Conservation (phyloP, 2,888 invertebrate species). For the Timema podura region DNA sequence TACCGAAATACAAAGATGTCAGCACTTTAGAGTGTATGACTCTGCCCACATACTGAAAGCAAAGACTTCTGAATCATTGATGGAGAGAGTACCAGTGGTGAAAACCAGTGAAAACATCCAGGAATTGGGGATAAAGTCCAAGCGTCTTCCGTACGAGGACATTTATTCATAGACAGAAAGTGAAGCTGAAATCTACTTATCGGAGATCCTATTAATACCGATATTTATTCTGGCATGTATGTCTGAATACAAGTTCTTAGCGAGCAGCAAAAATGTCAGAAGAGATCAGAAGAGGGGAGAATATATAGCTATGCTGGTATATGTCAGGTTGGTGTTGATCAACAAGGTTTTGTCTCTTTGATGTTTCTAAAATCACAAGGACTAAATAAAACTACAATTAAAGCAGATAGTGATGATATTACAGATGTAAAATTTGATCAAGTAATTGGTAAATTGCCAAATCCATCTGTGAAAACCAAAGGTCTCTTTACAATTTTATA, state of each 20-base stretch:
- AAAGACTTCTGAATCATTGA: conserved; percentile 10
- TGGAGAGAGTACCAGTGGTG: background rate
- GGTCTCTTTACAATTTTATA: conserved; percentile 1
- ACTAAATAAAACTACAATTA: background rate
- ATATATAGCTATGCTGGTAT: background rate
- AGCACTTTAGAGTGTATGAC: background rate
- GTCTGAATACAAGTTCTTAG: background rate
- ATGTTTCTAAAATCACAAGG: conserved; percentile 6
- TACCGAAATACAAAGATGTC: background rate
- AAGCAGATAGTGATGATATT: background rate
- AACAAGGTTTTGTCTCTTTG: background rate
- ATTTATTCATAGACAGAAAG: background rate
- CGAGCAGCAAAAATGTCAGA: background rate
- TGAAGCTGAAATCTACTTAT: background rate
- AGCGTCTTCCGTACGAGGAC: background rate
- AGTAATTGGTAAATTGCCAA: conserved; percentile 7
- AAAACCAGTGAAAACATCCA: too few relatives aligned
- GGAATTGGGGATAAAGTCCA: background rate
- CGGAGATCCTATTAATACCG: background rate
- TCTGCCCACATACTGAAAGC: background rate
- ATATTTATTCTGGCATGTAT: background rate
- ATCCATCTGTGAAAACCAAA: background rate
- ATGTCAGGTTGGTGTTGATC: background rate
- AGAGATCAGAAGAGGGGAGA: background rate
- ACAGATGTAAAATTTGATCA: conserved; percentile 12